A percentile compares a stretch with the other conserved stretches of the same genome.
These are phyloP conservation scores for Chaetodon trifascialis DNA, from an alignment of 2,113 vertebrate species.

Conservation along the genomic window DNA sequence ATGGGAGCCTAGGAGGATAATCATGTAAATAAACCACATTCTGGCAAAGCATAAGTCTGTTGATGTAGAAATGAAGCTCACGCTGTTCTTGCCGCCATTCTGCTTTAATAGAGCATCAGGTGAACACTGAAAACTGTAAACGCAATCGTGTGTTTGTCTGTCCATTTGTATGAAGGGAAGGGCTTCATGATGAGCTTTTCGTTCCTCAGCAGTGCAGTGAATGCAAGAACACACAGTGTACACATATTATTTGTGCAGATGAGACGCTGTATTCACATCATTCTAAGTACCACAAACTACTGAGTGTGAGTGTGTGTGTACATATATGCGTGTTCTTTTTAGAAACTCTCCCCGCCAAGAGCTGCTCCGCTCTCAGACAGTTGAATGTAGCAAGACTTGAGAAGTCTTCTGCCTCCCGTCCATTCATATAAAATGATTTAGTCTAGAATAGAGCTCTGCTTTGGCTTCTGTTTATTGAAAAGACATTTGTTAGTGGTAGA, in stretches of 20 bases:
- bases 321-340: not conserved
- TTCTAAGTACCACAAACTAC: not conserved
- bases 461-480: constrained; percentile 3
- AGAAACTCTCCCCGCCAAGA: not conserved
- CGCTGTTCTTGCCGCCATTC: not conserved
- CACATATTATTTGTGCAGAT: not conserved
- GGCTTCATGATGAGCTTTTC: too few species aligned
- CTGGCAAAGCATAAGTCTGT: not conserved
- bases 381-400: too few species aligned
- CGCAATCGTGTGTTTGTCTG: not conserved
- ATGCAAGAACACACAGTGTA: not conserved
- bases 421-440: constrained; percentile 1
- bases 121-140: not conserved
- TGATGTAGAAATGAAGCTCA: not conserved
- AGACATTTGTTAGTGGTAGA: not conserved
- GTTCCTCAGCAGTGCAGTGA: not conserved
- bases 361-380: not conserved
- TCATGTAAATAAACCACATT: not conserved
- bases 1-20: not conserved
- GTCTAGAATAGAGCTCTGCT: not conserved
- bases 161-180: not conserved
- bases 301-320: constrained; percentile 5
- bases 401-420: not conserved
- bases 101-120: not conserved
- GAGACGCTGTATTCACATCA: not conserved